These are phyloP conservation scores for Andrena dorsata DNA, from an alignment of 2,888 invertebrate genomes.

Conservation along the genomic window DNA sequence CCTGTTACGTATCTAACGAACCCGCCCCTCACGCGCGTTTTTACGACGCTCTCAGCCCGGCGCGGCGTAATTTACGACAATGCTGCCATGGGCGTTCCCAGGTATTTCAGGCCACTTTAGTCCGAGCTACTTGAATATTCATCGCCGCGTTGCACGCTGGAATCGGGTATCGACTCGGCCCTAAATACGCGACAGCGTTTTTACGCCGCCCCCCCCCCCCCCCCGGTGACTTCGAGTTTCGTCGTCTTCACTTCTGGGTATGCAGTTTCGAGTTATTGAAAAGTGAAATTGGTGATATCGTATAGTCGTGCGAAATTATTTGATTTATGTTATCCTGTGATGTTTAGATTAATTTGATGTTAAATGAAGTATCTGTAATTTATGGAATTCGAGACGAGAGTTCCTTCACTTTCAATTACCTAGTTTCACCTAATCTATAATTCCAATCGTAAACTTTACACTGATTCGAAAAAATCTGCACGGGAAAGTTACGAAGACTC, in stretches of 20 bases:
- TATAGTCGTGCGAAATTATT: no score
- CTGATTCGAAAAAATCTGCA: not conserved
- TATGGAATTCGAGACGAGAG: no score
- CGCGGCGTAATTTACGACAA: not conserved
- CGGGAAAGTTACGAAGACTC: not conserved
- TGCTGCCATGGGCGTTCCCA: not conserved
- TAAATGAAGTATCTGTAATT: no score
- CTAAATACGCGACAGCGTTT: not conserved
- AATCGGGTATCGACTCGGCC: not conserved
- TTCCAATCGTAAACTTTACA: no score
- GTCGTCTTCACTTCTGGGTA: no score
- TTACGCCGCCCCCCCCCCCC: not conserved
- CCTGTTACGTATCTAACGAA: constrained; percentile 19
- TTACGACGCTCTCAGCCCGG: constrained; percentile 19
- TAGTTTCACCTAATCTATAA: no score
- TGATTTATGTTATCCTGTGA: no score
- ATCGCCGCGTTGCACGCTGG: not conserved
- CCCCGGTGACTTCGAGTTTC: no score
- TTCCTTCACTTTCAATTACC: no score
- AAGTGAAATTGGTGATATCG: no score
- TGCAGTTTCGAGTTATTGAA: no score
- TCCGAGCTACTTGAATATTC: not conserved
- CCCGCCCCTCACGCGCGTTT: not conserved
- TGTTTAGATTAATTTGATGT: no score
- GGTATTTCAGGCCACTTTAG: constrained; percentile 13